These are phyloP conservation scores for Mylabris phalerata DNA, from an alignment of 1,140 invertebrate genomes.

Conservation along the genomic window DNA sequence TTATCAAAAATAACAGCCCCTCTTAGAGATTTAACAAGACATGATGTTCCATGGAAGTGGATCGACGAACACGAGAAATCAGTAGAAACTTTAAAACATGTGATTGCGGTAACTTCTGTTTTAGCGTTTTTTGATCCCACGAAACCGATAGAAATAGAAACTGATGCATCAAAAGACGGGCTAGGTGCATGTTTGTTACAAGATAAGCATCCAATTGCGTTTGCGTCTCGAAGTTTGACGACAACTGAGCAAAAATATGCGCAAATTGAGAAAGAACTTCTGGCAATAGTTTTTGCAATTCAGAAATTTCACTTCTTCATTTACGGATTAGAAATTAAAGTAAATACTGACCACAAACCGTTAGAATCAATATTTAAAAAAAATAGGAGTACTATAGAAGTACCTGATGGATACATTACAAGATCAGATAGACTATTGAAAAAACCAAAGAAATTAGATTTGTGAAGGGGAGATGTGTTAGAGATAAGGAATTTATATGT, in stretches of 20 bases:
- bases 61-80: slow-evolving; percentile 18
- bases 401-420: too few relatives aligned
- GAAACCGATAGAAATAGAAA: slow-evolving; percentile 29
- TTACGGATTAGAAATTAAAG: slow-evolving; percentile 34
- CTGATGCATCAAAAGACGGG: slow-evolving; percentile 35
- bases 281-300: slow-evolving; percentile 40
- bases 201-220: slow-evolving; percentile 30
- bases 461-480: too few relatives aligned
- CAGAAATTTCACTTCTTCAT: slow-evolving; percentile 41
- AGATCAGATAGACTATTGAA: too few relatives aligned
- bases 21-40: slow-evolving; percentile 14
- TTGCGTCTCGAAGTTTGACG: slow-evolving; percentile 37
- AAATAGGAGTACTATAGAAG: too few relatives aligned
- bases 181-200: slow-evolving; percentile 37
- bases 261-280: slow-evolving; percentile 44
- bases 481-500: too few relatives aligned
- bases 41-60: slow-evolving; percentile 18
- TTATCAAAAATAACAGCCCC: slow-evolving; percentile 22
- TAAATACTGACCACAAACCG: too few relatives aligned
- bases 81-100: slow-evolving; percentile 29
- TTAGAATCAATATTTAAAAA: too few relatives aligned
- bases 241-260: slow-evolving; percentile 37
- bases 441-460: too few relatives aligned
- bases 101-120: slow-evolving; percentile 22
- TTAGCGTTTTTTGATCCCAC: slow-evolving; percentile 31